Evolutionary conservation across 2,113 vertebrate genomes (phyloP).

Genomic region (Engraulis encrasicolus): DNA sequence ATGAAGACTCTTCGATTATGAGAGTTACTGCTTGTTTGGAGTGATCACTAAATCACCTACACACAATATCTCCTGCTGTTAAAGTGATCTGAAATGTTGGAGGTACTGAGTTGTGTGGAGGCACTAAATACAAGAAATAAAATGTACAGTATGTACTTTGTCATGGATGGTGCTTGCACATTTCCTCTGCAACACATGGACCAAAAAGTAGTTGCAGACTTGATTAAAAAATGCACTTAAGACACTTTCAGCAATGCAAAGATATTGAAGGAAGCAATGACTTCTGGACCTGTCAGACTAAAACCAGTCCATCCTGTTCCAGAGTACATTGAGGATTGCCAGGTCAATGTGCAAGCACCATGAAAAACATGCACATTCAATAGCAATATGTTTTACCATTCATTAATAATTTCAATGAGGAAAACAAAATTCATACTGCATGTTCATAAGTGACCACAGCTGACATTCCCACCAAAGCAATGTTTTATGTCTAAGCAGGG

Average conservation of each 20-base stretch:
- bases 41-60: too few species aligned
- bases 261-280: too few species aligned
- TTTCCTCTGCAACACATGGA: too few species aligned
- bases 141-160: background rate
- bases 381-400: background rate
- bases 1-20: too few species aligned
- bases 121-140: background rate
- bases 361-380: background rate
- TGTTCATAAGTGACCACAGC: background rate
- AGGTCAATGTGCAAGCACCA: too few species aligned
- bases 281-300: too few species aligned
- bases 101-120: background rate
- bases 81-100: background rate
- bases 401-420: background rate
- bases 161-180: background rate
- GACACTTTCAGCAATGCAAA: too few species aligned
- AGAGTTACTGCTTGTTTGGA: too few species aligned
- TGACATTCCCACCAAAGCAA: background rate
- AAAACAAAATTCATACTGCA: background rate
- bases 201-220: too few species aligned
- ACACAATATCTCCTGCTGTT: background rate
- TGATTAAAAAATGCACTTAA: too few species aligned
- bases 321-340: too few species aligned
- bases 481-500: background rate
- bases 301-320: too few species aligned